phyloP scores from a whole-genome alignment of 2,888 invertebrate genomes.

The Tachina fera region DNA sequence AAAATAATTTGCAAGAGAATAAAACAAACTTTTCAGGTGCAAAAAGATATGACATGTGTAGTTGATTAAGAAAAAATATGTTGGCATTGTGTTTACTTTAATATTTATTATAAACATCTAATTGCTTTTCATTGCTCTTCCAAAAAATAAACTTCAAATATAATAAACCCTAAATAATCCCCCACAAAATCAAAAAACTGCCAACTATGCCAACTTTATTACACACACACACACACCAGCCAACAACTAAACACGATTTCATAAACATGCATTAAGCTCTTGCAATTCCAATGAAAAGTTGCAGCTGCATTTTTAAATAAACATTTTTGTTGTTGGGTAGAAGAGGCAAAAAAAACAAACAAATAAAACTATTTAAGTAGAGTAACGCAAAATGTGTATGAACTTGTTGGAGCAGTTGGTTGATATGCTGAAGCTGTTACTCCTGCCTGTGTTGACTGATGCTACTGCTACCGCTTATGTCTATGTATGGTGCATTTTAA shows the following conservation, averaged over 20 bases:
- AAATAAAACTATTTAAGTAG: constrained; percentile 52
- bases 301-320: constrained; percentile 29
- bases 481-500: constrained; percentile 44
- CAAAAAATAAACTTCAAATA: constrained; percentile 42
- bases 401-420: constrained; percentile 26
- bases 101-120: constrained; percentile 60
- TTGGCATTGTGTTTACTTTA: constrained; percentile 49
- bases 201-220: constrained; percentile 32
- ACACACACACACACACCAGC: background rate
- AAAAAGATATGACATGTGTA: background rate
- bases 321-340: background rate
- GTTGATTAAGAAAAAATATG: background rate
- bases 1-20: constrained; percentile 20
- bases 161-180: constrained; percentile 60
- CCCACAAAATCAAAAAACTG: constrained; percentile 45
- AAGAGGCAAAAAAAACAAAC: constrained; percentile 14
- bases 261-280: constrained; percentile 3
- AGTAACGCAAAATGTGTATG: constrained; percentile 46
- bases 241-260: background rate
- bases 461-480: background rate
- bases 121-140: constrained; percentile 44
- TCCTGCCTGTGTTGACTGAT: background rate
- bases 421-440: constrained; percentile 40
- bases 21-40: constrained; percentile 32
- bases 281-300: constrained; percentile 23